phyloP scores from a whole-genome alignment of 92 coral and sea anemone genomes.

The Nematostella vectensis region DNA sequence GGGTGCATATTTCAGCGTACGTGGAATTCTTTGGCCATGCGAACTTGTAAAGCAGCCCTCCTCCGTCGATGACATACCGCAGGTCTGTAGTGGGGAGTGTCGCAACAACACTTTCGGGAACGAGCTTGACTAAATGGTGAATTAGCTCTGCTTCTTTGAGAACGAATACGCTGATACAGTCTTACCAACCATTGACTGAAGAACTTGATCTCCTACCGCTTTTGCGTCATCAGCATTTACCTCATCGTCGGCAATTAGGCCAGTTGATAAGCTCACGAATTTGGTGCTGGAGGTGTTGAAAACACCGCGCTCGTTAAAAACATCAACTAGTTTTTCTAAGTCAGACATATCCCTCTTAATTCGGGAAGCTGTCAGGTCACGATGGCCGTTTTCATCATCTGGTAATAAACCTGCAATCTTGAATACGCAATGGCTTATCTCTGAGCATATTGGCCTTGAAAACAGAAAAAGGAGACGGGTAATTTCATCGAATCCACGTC shows the following conservation, averaged over 20 bases:
- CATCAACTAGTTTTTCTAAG: constrained; percentile 9
- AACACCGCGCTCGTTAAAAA: constrained; percentile 15
- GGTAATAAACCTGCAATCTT: too few relatives aligned
- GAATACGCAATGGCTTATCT: too few relatives aligned
- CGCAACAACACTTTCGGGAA: constrained; percentile 6
- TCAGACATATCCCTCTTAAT: constrained; percentile 17
- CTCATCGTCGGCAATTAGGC: constrained; percentile 3
- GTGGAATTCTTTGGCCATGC: constrained; percentile 30
- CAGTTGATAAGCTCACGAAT: constrained; percentile 3
- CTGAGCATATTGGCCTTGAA: too few relatives aligned
- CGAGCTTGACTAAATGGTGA: constrained; percentile 11
- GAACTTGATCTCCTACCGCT: constrained; percentile 10
- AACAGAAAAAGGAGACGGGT: constrained; percentile 22
- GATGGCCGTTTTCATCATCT: too few relatives aligned
- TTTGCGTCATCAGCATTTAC: constrained; percentile 22
- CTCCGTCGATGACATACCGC: constrained; percentile 21
- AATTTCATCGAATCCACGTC: constrained; percentile 18
- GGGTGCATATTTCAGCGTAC: constrained; percentile 15
- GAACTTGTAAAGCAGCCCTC: constrained; percentile 17
- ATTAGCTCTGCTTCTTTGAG: constrained; percentile 16
- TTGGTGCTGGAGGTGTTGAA: background rate
- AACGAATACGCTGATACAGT: constrained; percentile 16
- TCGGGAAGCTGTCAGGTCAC: constrained; percentile 10
- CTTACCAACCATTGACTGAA: constrained; percentile 5
- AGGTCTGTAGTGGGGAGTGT: constrained; percentile 7